phyloP scores from a whole-genome alignment of 35 echinoderm and acorn worm genomes.

The Heliocidaris tuberculata region DNA sequence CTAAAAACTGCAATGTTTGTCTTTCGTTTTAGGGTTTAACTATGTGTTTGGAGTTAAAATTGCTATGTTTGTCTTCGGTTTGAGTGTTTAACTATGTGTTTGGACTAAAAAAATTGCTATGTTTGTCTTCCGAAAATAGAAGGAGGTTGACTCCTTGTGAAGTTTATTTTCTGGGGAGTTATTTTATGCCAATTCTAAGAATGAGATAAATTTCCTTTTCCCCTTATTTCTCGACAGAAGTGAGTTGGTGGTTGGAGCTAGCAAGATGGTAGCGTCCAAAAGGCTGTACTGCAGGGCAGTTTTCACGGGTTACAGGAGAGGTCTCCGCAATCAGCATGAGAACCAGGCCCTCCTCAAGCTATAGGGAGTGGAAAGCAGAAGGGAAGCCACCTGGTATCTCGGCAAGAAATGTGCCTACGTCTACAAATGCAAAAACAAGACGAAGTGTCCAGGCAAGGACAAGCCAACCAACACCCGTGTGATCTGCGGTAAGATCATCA shows the following conservation, averaged over 20 bases:
- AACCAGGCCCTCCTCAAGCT: constrained; percentile 84
- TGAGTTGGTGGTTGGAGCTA: constrained; percentile 16
- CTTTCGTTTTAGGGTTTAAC: too few species aligned
- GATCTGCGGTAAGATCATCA: constrained; percentile 96
- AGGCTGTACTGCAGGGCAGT: constrained; percentile 81
- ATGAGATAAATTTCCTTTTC: too few species aligned
- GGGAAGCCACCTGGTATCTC: constrained; percentile 80
- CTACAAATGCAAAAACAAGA: constrained; percentile 89
- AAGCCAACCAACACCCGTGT: constrained; percentile 80
- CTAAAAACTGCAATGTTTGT: too few species aligned
- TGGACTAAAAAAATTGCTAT: too few species aligned
- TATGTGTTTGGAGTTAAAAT: too few species aligned
- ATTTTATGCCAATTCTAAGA: too few species aligned
- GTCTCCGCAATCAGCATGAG: constrained; percentile 85
- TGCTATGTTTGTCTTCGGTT: too few species aligned
- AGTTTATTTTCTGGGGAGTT: too few species aligned
- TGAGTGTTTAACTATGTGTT: too few species aligned
- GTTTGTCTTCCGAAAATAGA: too few species aligned
- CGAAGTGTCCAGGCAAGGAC: constrained; percentile 73
- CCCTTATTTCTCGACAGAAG: too few species aligned
- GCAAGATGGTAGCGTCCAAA: constrained; percentile 47
- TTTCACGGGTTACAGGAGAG: constrained; percentile 97
- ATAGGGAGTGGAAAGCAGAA: constrained; percentile 79
- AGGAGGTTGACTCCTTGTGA: too few species aligned
- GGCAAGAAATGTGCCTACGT: constrained; percentile 96